Base-by-base conservation (phyloP, 2,113 vertebrate genomes). In the Eptatretus burgeri region DNA sequence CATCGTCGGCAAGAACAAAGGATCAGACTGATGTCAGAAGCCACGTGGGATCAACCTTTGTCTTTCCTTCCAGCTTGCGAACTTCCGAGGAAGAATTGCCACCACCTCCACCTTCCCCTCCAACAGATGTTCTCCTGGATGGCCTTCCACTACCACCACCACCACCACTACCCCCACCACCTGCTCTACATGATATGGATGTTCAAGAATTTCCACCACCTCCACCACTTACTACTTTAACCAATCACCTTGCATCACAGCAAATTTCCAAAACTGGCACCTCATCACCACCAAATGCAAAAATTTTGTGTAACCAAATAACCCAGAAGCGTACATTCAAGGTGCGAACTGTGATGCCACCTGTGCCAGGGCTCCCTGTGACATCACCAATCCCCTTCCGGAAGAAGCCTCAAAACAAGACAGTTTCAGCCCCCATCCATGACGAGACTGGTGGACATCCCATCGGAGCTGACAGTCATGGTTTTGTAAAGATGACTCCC, bases 311-410 rank as follows among this genome's bases (percentile, higher is more conserved):
- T 41, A 41, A 41, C 27, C 27, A 3, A 41, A 41, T 7, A 7
- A 41, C 27, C 27, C 27, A 41, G 27, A 60, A 60, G 56, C n/a
- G 56, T 60, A 17, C 56, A 60, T 60, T 60, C 56, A 60, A 60
- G 56, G 56, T 60, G 56, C n/a, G 20, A 20, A 60, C 56, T n/a
- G 20, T 60, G 56, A 13, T 17, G n/a, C 56, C 20, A n/a, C 13
- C 56, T 20, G 13, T 20, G n/a, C 56, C 56, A 60, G n/a, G 9
- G 11, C 56, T 20, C 56, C 20, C 56, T 20, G n/a, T 20, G 56
- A 17, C n/a, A 10, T n/a, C n/a, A 20, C 56, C 56, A 60, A 60
- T 60, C n/a, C 56, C 56, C n/a, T 60, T 60, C 56, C n/a, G 20
- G 56, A 60, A 60, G 56, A 60, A 13, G 56, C 27, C 27, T 41